Percentiles rank a stretch among this genome's conserved stretches.
Evolutionary conservation across 2,888 invertebrate genomes (phyloP).

Genomic region (Tryphoninae sp.): DNA sequence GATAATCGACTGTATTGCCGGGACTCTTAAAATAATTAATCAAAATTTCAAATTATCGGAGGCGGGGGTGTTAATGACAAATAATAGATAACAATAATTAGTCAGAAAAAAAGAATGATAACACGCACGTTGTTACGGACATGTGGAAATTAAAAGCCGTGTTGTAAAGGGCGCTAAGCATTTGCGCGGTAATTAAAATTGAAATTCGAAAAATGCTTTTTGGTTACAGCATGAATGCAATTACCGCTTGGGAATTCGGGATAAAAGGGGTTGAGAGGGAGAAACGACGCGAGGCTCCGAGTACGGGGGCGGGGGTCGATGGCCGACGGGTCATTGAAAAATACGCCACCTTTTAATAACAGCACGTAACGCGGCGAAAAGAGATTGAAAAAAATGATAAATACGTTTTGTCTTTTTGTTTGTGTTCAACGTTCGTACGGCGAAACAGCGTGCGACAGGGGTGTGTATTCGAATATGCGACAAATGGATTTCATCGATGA

Average conservation of each 20-base stretch:
- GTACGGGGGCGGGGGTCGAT: not conserved
- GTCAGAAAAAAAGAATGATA: not conserved
- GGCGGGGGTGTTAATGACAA: not conserved
- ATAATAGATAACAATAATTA: slow-evolving; percentile 7
- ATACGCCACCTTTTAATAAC: slow-evolving; percentile 24
- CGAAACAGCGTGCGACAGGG: not conserved
- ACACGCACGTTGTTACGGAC: not conserved
- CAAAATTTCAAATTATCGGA: not conserved
- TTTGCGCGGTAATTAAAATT: slow-evolving; percentile 42
- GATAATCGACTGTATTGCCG: not conserved
- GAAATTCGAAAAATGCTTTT: slow-evolving; percentile 19
- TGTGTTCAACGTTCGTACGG: not conserved
- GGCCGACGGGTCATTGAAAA: slow-evolving; percentile 41
- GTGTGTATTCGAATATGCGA: not conserved
- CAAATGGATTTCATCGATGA: not conserved
- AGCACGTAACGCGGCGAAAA: not conserved
- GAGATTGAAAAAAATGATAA: slow-evolving; percentile 2
- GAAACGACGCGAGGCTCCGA: slow-evolving; percentile 3
- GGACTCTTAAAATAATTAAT: not conserved
- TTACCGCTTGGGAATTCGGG: slow-evolving; percentile 36
- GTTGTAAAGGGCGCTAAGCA: not conserved
- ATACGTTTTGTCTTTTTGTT: slow-evolving; percentile 6
- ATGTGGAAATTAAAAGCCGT: slow-evolving; percentile 21
- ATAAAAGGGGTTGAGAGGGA: slow-evolving; percentile 27
- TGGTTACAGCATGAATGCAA: slow-evolving; percentile 39